Evolutionary conservation across 2,113 vertebrate species (phyloP).

Genomic region (Entelurus aequoreus): DNA sequence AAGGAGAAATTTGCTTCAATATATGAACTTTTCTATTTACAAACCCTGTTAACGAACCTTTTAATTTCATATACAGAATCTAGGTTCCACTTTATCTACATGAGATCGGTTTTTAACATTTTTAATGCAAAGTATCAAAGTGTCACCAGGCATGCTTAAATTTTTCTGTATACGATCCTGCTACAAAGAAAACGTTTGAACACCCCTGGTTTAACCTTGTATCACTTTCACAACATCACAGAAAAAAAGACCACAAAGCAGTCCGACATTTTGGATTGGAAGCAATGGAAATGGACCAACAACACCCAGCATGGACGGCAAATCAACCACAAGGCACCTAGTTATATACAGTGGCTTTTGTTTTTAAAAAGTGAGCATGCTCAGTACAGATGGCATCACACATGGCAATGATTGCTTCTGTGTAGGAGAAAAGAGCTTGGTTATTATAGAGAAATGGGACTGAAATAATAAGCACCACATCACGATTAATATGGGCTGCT

Average conservation of each 20-base stretch:
- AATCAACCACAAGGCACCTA: slow-evolving; percentile 56
- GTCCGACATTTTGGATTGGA: slow-evolving; percentile 27
- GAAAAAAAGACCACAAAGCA: slow-evolving; percentile 35
- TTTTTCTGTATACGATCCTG: too few species aligned
- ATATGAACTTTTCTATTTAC: too few species aligned
- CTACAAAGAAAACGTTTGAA: not conserved
- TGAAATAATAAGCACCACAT: slow-evolving; percentile 31
- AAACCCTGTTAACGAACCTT: too few species aligned
- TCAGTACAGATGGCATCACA: slow-evolving; percentile 57
- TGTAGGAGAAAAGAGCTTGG: slow-evolving; percentile 60
- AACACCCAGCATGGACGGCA: slow-evolving; percentile 57
- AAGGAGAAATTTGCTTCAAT: too few species aligned
- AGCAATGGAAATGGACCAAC: slow-evolving; percentile 54
- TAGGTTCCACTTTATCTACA: too few species aligned
- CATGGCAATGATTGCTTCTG: slow-evolving; percentile 61
- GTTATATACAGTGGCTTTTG: slow-evolving; percentile 21
- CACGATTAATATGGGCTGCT: slow-evolving; percentile 29
- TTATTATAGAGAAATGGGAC: slow-evolving; percentile 50
- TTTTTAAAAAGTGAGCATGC: slow-evolving; percentile 54
- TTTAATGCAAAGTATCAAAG: too few species aligned
- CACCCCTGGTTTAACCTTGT: slow-evolving; percentile 12
- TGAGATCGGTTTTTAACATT: too few species aligned
- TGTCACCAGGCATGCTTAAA: too few species aligned
- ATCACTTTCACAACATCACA: slow-evolving; percentile 40
- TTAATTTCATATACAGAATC: too few species aligned